Percentiles rank a stretch among this genome's conserved stretches.
phyloP scores from a whole-genome alignment of 2,797 vertebrate species.

The Callimico goeldii region DNA sequence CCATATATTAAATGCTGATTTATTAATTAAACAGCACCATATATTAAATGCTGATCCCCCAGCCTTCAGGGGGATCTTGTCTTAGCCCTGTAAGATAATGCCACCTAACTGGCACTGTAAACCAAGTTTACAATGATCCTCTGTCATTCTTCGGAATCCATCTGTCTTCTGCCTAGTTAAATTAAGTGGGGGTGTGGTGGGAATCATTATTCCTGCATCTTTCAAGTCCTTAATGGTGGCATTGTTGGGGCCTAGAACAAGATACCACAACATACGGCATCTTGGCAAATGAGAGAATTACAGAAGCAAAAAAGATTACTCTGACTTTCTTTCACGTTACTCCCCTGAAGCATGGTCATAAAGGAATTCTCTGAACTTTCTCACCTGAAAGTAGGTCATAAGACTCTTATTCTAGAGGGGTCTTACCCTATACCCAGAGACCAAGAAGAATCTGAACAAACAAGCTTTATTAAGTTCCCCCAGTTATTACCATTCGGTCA shows the following conservation, averaged over 20 bases:
- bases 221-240: not conserved
- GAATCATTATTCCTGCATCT: not conserved
- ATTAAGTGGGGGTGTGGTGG: not conserved
- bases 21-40: too few relatives aligned
- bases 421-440: not conserved
- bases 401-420: not conserved
- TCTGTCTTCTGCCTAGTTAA: not conserved
- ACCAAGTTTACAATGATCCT: conserved; percentile 9
- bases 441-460: not conserved
- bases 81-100: not conserved
- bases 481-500: not conserved
- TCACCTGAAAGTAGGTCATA: not conserved
- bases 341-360: not conserved
- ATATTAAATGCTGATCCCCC: too few relatives aligned
- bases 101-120: not conserved
- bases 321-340: not conserved
- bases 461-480: not conserved
- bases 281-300: not conserved
- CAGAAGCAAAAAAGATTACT: not conserved
- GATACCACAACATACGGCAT: not conserved
- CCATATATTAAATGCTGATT: not conserved
- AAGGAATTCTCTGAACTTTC: not conserved
- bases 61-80: not conserved
- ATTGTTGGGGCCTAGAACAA: not conserved
- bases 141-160: not conserved